Percentiles rank a stretch among this genome's conserved stretches.
Evolutionary conservation across 2,797 vertebrate species (phyloP).

Genomic region (Microctenopoma steveboyesi): DNA sequence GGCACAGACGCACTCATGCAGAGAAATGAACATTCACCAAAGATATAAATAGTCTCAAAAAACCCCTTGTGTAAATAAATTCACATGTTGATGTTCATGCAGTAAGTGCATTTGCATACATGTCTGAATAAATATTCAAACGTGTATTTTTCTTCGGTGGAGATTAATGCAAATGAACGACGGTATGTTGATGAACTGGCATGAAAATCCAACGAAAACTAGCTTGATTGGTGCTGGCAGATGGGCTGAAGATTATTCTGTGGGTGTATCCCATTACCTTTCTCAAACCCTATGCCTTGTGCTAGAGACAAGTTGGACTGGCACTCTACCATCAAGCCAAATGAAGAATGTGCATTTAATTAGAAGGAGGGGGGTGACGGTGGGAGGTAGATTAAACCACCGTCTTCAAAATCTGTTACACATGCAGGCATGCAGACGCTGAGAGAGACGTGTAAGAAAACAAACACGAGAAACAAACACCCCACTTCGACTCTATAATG

Average conservation of each 20-base stretch:
- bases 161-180: constrained; percentile 63
- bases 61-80: constrained; percentile 40
- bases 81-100: constrained; percentile 41
- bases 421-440: constrained; percentile 45
- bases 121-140: constrained; percentile 57
- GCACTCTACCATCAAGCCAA: constrained; percentile 70
- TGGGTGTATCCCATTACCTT: constrained; percentile 59
- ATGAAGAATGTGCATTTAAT: constrained; percentile 66
- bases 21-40: constrained; percentile 8
- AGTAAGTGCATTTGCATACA: constrained; percentile 59
- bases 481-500: constrained; percentile 8
- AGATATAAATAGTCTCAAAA: constrained; percentile 49
- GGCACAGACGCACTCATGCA: constrained; percentile 1
- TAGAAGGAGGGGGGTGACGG: constrained; percentile 37
- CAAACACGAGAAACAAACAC: constrained; percentile 16
- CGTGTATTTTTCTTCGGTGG: constrained; percentile 43
- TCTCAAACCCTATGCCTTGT: constrained; percentile 41
- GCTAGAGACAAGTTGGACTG: constrained; percentile 62
- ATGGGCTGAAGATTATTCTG: constrained; percentile 51
- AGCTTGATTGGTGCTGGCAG: constrained; percentile 57
- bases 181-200: constrained; percentile 48
- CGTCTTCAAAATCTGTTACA: constrained; percentile 63
- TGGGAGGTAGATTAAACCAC: constrained; percentile 46
- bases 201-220: constrained; percentile 22
- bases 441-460: constrained; percentile 10